Base-by-base conservation (phyloP, 2,888 invertebrate genomes). In the Ashinkailepas kermadecensis region DNA sequence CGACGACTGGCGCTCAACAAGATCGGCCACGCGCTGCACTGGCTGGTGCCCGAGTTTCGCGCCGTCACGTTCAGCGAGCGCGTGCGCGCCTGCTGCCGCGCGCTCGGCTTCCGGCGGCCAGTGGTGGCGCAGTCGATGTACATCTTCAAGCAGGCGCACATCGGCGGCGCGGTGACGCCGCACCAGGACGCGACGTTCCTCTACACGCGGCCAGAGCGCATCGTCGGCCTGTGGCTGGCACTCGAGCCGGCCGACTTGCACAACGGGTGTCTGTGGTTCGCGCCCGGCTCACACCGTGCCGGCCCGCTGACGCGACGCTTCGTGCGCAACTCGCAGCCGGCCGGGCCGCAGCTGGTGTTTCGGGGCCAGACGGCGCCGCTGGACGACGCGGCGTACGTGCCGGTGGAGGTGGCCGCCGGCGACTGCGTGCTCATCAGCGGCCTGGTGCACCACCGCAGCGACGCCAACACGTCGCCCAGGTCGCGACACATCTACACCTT, bases 401-500 rank as follows among this genome's bases (percentile, higher is more conserved):
- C 79, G 13, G 58, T 58, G 79, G 13, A 11, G 58, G 79, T 59
- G 93, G 94, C 84, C 70, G 85, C 81, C 81, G 82, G 64, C 90
- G 92, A 0, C 87, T 89, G 21, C 90, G 91, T 99, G 81, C 87
- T 99, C 67, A 93, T 99, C 83, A 94, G 99, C 86, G 97, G 97
- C 0, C 92, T 94, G 86, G 95, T 97, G 0, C 94, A 98, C 0
- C 99, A 99, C 88, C 94, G 93, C 87, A 98, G 97, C 86, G 94
- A 94, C 81, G 89, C 90, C 13, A 99, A 99, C 88, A 92, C 90
- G 83, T 97, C 97, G 0, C 87, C 90, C 4, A 90, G 91, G 84
- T 93, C 95, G n/a, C 91, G 99, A 62, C 95, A 96, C 86, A 96
- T 95, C 0, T 99, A 99, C 88, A 97, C 97, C 11, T 97, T 98